phyloP scores from a whole-genome alignment of 1,140 invertebrate species.

The Rhagoletis pomonella region DNA sequence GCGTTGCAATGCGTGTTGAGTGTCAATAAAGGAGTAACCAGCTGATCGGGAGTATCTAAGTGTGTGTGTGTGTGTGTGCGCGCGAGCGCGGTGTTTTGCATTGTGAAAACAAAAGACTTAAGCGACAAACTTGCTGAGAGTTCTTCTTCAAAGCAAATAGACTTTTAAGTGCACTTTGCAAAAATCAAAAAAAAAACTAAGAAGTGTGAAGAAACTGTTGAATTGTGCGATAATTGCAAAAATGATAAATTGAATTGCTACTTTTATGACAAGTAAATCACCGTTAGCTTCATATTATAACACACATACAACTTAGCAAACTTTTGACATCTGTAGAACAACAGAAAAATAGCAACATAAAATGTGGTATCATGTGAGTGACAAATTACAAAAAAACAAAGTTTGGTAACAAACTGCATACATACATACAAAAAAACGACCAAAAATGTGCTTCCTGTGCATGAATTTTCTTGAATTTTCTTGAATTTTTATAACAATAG shows the following conservation, averaged over 20 bases:
- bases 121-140: background rate
- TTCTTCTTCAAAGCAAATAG: background rate
- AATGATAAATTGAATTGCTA: too few species aligned
- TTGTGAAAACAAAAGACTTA: background rate
- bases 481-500: too few species aligned
- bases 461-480: too few species aligned
- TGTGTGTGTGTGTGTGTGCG: background rate
- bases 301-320: background rate
- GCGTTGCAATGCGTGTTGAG: background rate
- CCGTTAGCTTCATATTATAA: background rate
- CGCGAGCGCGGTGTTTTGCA: background rate
- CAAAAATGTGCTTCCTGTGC: too few species aligned
- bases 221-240: too few species aligned
- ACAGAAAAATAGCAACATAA: slow-evolving; percentile 2
- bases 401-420: too few species aligned
- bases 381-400: too few species aligned
- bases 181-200: background rate
- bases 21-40: slow-evolving; percentile 33
- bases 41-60: background rate
- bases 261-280: too few species aligned
- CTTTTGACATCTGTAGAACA: background rate
- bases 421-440: too few species aligned
- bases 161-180: background rate
- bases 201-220: too few species aligned
- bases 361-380: slow-evolving; percentile 53